Percentiles rank a stretch among this genome's conserved stretches.
Evolutionary conservation across 2,797 vertebrate genomes (phyloP).

Genomic region (Chelonia mydas): DNA sequence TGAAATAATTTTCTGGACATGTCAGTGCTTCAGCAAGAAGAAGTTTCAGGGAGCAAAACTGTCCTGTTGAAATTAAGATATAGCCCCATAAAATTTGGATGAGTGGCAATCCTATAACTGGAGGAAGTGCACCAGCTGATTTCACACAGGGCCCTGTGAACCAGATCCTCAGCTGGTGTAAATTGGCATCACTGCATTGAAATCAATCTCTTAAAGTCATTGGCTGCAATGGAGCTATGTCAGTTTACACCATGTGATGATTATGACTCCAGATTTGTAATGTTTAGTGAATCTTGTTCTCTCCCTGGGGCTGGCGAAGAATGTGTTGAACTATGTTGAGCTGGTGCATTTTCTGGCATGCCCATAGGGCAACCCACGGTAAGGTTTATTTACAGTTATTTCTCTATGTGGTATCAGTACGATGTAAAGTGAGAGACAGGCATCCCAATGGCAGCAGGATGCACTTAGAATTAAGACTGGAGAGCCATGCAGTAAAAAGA

Average conservation of each 20-base stretch:
- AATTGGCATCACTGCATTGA: too few species aligned
- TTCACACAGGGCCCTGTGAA: not conserved
- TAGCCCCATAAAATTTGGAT: too few species aligned
- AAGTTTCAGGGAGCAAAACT: too few species aligned
- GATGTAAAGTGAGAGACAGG: not conserved
- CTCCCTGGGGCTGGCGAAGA: rapidly evolving
- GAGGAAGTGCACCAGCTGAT: not conserved
- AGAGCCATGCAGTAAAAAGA: not conserved
- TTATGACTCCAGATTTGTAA: not conserved
- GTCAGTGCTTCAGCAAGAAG: too few species aligned
- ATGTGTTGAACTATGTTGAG: rapidly evolving
- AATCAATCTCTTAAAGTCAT: too few species aligned
- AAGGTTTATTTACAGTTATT: not conserved
- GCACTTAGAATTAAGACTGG: not conserved
- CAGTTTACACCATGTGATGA: too few species aligned
- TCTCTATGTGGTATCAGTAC: rapidly evolving
- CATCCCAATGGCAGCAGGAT: rapidly evolving
- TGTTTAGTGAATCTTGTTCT: rapidly evolving
- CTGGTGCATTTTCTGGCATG: rapidly evolving
- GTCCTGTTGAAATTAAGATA: too few species aligned
- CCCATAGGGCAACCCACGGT: too few species aligned
- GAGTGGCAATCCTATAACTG: not conserved
- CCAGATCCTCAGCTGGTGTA: too few species aligned
- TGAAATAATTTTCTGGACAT: too few species aligned
- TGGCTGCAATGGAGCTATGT: too few species aligned